These are phyloP conservation scores for Dermochelys coriacea DNA, from an alignment of 2,797 vertebrate genomes.

Conservation along the genomic window DNA sequence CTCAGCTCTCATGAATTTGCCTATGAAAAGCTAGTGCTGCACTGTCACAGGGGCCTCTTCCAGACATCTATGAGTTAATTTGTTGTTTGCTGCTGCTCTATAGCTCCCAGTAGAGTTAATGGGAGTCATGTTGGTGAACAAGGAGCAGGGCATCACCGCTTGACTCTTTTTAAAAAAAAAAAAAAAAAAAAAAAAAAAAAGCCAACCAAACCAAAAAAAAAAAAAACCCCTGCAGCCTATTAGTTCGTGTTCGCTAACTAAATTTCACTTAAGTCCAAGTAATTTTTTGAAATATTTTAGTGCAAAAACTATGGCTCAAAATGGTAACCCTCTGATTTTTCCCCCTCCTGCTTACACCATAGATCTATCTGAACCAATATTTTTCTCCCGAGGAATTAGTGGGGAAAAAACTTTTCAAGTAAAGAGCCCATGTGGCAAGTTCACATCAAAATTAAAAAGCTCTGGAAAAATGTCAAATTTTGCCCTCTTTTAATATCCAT, in stretches of 20 bases:
- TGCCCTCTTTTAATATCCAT: not conserved
- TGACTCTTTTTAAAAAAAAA: not conserved
- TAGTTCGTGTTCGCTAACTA: not conserved
- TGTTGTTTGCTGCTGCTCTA: not conserved
- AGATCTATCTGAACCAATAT: not conserved
- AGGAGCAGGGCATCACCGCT: fast-evolving
- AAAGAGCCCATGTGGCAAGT: not conserved
- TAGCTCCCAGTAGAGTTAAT: not conserved
- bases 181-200: not conserved
- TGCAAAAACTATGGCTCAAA: not conserved
- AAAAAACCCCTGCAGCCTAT: not conserved
- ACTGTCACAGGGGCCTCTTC: not conserved
- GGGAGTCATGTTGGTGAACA: fast-evolving
- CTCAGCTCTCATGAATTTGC: conserved; percentile 22
- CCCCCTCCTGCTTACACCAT: not conserved
- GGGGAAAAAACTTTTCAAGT: not conserved
- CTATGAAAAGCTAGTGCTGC: not conserved
- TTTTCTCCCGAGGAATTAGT: not conserved
- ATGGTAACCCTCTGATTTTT: not conserved
- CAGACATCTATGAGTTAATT: not conserved
- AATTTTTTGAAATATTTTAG: not conserved
- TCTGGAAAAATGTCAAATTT: not conserved
- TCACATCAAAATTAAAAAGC: not conserved
- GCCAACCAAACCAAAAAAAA: too few relatives aligned
- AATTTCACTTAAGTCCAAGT: not conserved